A percentile compares a stretch with the other conserved stretches of the same genome.
Evolutionary conservation across 2,888 invertebrate species (phyloP).

Genomic region (Ernsta delagoae): DNA sequence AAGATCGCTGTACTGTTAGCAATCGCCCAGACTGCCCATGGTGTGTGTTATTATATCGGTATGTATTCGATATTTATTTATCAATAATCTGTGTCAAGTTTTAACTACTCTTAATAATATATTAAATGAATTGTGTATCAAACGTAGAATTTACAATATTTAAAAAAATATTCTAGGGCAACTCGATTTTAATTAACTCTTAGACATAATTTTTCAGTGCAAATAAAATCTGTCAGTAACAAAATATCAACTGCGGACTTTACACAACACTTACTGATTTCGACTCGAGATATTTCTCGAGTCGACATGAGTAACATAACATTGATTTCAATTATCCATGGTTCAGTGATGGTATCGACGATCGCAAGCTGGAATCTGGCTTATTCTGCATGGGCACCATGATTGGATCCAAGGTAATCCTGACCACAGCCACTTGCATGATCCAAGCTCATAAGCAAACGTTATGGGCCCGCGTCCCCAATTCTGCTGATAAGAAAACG

Average conservation of each 20-base stretch:
- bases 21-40: slow-evolving; percentile 35
- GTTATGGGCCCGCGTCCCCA: slow-evolving; percentile 41
- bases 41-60: slow-evolving; percentile 42
- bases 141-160: no score
- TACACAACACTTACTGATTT: no score
- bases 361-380: slow-evolving; percentile 4
- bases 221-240: no score
- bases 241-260: no score
- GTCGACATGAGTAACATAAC: no score
- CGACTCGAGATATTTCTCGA: not conserved
- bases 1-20: not conserved
- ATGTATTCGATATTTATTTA: slow-evolving; percentile 14
- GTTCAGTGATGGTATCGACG: not conserved
- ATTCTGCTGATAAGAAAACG: slow-evolving; percentile 29
- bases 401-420: slow-evolving; percentile 40
- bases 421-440: slow-evolving; percentile 43
- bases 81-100: no score
- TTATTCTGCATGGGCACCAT: slow-evolving; percentile 43
- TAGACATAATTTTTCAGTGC: no score
- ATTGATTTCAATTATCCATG: not conserved
- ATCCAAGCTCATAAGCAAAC: slow-evolving; percentile 26
- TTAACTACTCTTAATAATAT: not conserved
- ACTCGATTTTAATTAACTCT: no score
- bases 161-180: no score
- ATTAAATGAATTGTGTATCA: no score